These are phyloP conservation scores for Athene noctua DNA, from an alignment of 2,113 vertebrate species.

Conservation along the genomic window DNA sequence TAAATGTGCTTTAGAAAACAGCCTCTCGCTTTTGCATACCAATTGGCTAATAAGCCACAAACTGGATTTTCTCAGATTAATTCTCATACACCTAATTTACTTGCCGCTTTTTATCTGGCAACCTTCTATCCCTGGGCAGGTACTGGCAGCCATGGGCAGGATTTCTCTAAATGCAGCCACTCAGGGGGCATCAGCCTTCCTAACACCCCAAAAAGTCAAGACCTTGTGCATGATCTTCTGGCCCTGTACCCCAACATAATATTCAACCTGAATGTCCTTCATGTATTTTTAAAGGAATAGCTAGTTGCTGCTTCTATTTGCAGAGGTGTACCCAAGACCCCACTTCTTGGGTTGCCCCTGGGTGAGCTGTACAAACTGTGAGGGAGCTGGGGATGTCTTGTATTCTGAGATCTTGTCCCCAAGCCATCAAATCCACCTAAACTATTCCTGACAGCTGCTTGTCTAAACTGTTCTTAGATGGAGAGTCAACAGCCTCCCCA, in stretches of 20 bases:
- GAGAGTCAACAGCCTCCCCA: neutral
- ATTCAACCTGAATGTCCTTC: rapidly evolving
- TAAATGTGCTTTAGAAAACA: neutral
- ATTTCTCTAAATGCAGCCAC: neutral
- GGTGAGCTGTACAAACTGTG: neutral
- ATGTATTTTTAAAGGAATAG: neutral
- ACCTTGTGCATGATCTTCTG: neutral
- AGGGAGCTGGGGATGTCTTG: neutral
- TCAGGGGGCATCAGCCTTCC: neutral
- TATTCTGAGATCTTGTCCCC: neutral
- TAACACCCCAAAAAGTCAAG: neutral
- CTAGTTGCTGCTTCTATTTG: neutral
- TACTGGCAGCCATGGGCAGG: neutral
- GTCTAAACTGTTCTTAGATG: neutral
- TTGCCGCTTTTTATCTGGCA: neutral
- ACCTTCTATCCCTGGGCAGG: neutral
- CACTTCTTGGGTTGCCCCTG: neutral
- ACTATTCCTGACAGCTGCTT: conserved; percentile 16
- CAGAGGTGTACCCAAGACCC: rapidly evolving
- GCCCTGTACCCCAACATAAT: neutral
- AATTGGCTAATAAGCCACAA: conserved; percentile 22
- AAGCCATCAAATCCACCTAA: neutral
- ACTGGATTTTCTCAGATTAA: conserved; percentile 44
- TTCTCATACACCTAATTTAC: neutral
- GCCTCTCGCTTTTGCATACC: neutral